Conservation (phyloP, 1,140 invertebrate genomes). For the Paramacrobiotus metropolitanus region DNA sequence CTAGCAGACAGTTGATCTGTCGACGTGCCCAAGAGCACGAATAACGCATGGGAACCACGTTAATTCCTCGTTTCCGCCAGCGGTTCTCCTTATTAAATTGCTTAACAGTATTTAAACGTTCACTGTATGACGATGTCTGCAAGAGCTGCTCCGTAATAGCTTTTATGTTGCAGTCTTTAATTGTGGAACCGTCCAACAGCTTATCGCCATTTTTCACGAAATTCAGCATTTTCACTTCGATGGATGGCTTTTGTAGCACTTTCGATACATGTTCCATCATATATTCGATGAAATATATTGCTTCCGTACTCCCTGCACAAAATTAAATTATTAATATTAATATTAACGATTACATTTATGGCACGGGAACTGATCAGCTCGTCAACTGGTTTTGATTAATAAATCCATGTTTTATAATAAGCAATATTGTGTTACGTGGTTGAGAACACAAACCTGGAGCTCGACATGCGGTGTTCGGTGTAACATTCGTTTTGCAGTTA, state of each 20-base stretch:
- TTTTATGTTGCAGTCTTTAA: conserved; percentile 13
- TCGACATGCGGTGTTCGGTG: conserved; percentile 68
- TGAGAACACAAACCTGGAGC: conserved; percentile 27
- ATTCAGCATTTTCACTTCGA: conserved; percentile 14
- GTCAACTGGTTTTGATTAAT: too few relatives aligned
- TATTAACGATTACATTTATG: neutral
- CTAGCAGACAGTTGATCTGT: conserved; percentile 24
- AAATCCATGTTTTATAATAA: too few relatives aligned
- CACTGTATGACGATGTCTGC: conserved; percentile 10
- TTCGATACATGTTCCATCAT: conserved; percentile 15
- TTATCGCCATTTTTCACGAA: conserved; percentile 14
- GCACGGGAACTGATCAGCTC: neutral
- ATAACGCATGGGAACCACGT: conserved; percentile 36
- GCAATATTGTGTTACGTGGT: too few relatives aligned
- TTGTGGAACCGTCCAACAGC: conserved; percentile 6
- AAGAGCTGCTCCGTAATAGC: conserved; percentile 13
- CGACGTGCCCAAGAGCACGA: conserved; percentile 16
- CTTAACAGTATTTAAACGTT: neutral
- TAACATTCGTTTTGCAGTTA: conserved; percentile 17
- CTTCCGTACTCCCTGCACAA: conserved; percentile 16
- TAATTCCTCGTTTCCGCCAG: conserved; percentile 49
- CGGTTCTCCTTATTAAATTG: conserved; percentile 28
- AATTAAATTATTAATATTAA: conserved; percentile 1
- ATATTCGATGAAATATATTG: conserved; percentile 17
- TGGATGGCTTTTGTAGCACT: conserved; percentile 10